Conservation (phyloP, 1,140 invertebrate species). For the Cydia strobilella region DNA sequence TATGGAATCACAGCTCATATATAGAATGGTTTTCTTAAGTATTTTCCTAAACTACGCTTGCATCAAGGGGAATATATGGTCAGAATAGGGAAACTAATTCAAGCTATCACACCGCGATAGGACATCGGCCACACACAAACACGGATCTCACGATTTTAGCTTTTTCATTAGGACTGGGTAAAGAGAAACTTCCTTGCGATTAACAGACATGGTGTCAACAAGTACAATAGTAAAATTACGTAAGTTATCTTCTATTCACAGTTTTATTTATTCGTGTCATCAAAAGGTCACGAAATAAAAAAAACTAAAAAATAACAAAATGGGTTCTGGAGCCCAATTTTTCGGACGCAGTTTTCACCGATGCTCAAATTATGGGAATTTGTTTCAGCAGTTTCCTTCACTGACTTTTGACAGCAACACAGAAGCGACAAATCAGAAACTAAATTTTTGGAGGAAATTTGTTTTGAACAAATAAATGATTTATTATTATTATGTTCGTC, state of each 20-base stretch:
- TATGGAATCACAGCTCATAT: not conserved
- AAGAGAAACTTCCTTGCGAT: not conserved
- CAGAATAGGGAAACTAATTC: conserved; percentile 22
- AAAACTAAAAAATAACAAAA: too few species aligned
- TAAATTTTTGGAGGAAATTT: too few species aligned
- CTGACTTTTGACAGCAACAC: too few species aligned
- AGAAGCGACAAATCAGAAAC: too few species aligned
- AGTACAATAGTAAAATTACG: not conserved
- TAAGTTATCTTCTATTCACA: not conserved
- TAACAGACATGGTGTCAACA: not conserved
- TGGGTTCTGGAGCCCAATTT: too few species aligned
- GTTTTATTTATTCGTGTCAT: not conserved
- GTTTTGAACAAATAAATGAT: too few species aligned
- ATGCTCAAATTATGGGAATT: too few species aligned
- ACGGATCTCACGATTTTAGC: conserved; percentile 6
- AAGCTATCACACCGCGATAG: conserved; percentile 10
- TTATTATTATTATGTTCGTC: too few species aligned
- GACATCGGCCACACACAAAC: conserved; percentile 31
- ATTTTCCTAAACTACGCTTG: not conserved
- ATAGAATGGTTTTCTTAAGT: not conserved
- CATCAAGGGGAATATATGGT: not conserved
- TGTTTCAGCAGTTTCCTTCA: too few species aligned
- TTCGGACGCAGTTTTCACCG: too few species aligned
- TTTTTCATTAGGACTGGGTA: conserved; percentile 9
- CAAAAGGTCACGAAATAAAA: too few species aligned